A percentile compares a stretch with the other conserved stretches of the same genome.
Evolutionary conservation across 2,888 invertebrate species (phyloP).

Genomic region (Drepana falcataria): DNA sequence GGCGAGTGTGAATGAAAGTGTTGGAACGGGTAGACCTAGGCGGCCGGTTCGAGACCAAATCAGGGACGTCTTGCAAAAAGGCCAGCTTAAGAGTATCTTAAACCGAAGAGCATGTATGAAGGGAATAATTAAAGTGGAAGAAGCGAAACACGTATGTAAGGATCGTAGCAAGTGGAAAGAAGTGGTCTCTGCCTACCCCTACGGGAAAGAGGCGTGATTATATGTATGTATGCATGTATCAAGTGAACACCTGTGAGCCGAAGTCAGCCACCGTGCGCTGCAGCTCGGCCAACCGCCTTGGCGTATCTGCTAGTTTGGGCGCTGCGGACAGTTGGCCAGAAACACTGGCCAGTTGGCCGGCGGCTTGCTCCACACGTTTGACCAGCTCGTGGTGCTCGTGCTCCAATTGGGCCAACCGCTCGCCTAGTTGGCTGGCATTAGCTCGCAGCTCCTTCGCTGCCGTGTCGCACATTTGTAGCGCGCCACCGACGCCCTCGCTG

Average conservation of each 20-base stretch:
- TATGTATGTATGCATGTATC: too few species aligned
- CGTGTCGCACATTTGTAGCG: constrained; percentile 84
- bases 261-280: constrained; percentile 78
- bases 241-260: constrained; percentile 76
- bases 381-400: constrained; percentile 67
- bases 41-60: too few species aligned
- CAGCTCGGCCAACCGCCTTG: constrained; percentile 73
- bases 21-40: too few species aligned
- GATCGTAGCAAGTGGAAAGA: too few species aligned
- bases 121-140: too few species aligned
- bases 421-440: constrained; percentile 81
- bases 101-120: too few species aligned
- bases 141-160: too few species aligned
- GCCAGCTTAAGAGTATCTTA: too few species aligned
- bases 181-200: too few species aligned
- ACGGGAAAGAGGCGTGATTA: too few species aligned
- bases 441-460: constrained; percentile 82
- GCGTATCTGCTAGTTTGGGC: constrained; percentile 79
- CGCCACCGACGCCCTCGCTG: constrained; percentile 83
- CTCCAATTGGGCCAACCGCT: constrained; percentile 78
- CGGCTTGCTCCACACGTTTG: constrained; percentile 57
- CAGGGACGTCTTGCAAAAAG: too few species aligned
- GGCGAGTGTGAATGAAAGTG: too few species aligned
- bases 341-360: constrained; percentile 71
- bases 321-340: constrained; percentile 78